These are phyloP conservation scores for Pogona vitticeps DNA, from an alignment of 2,113 vertebrate species.

Conservation along the genomic window DNA sequence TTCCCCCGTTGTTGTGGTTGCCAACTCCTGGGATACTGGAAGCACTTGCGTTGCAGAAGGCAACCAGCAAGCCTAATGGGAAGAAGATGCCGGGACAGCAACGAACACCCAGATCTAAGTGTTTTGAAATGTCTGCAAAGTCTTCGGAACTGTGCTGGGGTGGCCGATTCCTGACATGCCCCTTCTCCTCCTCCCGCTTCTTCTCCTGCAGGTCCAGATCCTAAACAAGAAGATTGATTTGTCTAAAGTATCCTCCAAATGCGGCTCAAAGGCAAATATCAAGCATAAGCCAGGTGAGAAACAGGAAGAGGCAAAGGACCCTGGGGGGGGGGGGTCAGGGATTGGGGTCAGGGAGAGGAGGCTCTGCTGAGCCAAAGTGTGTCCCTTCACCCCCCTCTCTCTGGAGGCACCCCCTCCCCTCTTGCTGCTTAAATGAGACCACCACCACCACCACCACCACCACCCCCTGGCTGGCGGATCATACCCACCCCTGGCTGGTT, in stretches of 20 bases:
- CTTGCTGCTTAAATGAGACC: neutral
- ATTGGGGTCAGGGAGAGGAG: neutral
- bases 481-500: too few species aligned
- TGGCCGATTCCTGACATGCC: neutral
- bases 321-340: neutral
- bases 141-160: fast-evolving
- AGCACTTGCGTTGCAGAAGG: neutral
- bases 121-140: fast-evolving
- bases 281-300: conserved; percentile 92
- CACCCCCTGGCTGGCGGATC: too few species aligned
- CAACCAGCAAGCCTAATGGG: fast-evolving
- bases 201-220: conserved; percentile 86
- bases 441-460: too few species aligned
- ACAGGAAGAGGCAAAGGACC: neutral
- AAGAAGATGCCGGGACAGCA: fast-evolving
- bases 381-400: neutral
- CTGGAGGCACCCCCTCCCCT: neutral
- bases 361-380: neutral
- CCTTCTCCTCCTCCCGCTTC: conserved; percentile 6
- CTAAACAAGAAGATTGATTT: conserved; percentile 93
- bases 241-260: conserved; percentile 94
- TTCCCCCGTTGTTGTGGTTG: too few species aligned
- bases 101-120: neutral
- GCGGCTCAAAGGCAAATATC: conserved; percentile 92
- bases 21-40: neutral